Percentiles rank a stretch among this genome's conserved stretches.
Evolutionary conservation across 2,113 vertebrate genomes (phyloP).

Genomic region (Salvator merianae): DNA sequence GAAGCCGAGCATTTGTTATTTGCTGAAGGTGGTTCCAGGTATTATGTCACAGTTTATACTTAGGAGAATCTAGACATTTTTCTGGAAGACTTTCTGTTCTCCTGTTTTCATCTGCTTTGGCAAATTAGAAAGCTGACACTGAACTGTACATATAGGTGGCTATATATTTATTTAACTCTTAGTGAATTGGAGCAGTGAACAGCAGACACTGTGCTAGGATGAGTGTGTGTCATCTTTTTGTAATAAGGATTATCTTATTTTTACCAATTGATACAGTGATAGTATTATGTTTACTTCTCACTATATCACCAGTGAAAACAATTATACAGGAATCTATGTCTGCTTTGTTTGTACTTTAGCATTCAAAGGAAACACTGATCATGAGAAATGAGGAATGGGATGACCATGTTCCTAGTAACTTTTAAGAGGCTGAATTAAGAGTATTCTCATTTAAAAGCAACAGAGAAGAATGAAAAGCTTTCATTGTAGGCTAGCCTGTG

Average conservation of each 20-base stretch:
- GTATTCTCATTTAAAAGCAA: not conserved
- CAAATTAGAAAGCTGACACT: not conserved
- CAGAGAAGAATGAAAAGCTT: not conserved
- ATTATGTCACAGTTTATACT: no score
- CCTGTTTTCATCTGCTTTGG: not conserved
- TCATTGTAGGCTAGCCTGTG: not conserved
- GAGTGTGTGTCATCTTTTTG: not conserved
- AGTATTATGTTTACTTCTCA: not conserved
- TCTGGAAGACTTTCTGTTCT: not conserved
- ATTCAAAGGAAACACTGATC: not conserved
- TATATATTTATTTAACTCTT: not conserved
- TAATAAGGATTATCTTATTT: not conserved
- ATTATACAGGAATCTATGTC: not conserved
- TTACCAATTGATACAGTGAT: not conserved
- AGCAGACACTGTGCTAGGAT: not conserved
- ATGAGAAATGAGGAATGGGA: not conserved
- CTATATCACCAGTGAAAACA: not conserved
- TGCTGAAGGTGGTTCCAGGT: not conserved
- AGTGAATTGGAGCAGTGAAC: no score
- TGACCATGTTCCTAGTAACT: not conserved
- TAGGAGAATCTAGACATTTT: not conserved
- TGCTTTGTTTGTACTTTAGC: not conserved
- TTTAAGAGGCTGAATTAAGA: not conserved
- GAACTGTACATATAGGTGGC: not conserved
- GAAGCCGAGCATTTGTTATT: not conserved